Evolutionary conservation across 2,797 vertebrate species (phyloP).

Genomic region (Sternarchorhynchus goeldii): DNA sequence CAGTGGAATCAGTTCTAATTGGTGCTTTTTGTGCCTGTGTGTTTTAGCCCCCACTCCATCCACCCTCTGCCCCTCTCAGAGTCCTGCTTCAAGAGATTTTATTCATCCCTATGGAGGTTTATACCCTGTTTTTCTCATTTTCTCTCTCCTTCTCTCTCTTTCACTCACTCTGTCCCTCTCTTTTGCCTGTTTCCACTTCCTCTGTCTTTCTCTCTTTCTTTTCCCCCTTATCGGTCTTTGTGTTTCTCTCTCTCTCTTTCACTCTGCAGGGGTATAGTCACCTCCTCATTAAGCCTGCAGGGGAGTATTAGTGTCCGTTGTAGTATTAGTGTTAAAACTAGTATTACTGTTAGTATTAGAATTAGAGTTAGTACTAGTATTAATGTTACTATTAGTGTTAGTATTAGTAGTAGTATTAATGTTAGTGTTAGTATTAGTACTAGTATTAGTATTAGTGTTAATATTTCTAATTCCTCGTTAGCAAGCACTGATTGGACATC

Average conservation of each 20-base stretch:
- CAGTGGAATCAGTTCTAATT: not conserved
- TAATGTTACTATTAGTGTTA: no score
- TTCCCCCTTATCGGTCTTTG: constrained; percentile 11
- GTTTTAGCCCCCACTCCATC: constrained; percentile 1
- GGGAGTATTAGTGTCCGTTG: constrained; percentile 18
- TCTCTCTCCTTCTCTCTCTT: constrained; percentile 32
- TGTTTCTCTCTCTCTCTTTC: constrained; percentile 25
- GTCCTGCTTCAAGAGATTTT: constrained; percentile 36
- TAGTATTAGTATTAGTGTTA: constrained; percentile 25
- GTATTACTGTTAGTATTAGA: no score
- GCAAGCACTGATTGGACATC: constrained; percentile 10
- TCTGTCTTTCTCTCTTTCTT: constrained; percentile 34
- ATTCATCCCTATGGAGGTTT: constrained; percentile 40
- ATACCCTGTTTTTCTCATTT: constrained; percentile 35
- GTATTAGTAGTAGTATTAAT: no score
- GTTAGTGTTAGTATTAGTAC: constrained; percentile 28
- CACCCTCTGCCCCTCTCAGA: constrained; percentile 25
- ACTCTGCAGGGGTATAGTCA: constrained; percentile 14
- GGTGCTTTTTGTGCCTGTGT: not conserved
- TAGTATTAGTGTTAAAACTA: no score
- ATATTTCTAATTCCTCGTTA: constrained; percentile 43
- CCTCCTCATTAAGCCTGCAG: constrained; percentile 40
- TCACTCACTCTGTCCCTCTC: constrained; percentile 14
- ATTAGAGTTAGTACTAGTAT: no score
- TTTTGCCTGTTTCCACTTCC: constrained; percentile 14